phyloP scores from a whole-genome alignment of 1,140 invertebrate species.

The Aethina tumida region DNA sequence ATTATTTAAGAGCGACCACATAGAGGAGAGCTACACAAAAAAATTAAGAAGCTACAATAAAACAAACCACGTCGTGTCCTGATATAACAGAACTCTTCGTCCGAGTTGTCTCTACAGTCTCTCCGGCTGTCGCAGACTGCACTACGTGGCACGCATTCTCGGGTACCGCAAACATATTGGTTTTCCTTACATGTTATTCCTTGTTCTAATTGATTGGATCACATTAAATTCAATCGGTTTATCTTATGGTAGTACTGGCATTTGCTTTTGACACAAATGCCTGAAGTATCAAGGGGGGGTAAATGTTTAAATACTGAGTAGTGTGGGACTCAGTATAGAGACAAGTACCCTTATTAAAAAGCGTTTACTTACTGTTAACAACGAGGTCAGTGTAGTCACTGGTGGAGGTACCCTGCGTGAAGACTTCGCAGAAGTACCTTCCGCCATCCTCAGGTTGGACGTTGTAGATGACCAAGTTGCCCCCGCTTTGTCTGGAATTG shows the following conservation, averaged over 20 bases:
- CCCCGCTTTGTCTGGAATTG: constrained; percentile 36
- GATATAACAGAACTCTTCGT: constrained; percentile 55
- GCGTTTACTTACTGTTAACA: constrained; percentile 53
- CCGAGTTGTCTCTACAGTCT: constrained; percentile 61
- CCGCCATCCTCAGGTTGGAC: constrained; percentile 54
- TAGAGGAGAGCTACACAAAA: constrained; percentile 10
- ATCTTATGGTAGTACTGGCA: no score
- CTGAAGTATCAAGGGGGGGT: no score
- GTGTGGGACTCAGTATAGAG: no score
- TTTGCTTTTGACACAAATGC: no score
- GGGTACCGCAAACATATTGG: constrained; percentile 52
- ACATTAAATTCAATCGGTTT: no score
- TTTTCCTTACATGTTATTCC: no score
- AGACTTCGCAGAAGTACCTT: constrained; percentile 57
- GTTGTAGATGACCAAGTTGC: constrained; percentile 39
- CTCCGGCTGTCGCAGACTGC: constrained; percentile 56
- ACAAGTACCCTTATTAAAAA: no score
- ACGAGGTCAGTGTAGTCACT: constrained; percentile 56
- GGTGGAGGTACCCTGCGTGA: constrained; percentile 40
- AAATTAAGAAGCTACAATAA: constrained; percentile 22
- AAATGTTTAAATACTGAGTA: no score
- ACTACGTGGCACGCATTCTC: constrained; percentile 48
- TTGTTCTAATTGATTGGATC: no score
- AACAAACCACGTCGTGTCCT: constrained; percentile 33
- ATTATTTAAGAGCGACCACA: no score